Evolutionary conservation across 2,888 invertebrate species (phyloP).

Genomic region (Spodoptera littoralis): DNA sequence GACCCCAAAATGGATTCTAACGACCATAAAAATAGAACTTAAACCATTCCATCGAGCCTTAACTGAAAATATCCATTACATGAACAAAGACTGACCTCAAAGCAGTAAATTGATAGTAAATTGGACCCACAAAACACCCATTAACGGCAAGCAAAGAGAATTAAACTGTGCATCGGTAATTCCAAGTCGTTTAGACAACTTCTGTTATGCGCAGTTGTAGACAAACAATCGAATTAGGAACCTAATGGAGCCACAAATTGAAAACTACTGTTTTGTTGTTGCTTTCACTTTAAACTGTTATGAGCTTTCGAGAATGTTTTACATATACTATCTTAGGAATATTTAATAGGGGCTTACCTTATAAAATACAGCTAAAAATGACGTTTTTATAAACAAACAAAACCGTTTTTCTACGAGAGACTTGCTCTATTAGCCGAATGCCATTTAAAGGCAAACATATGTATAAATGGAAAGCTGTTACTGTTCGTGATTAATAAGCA

Average conservation of each 20-base stretch:
- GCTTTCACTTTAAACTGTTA: conserved; percentile 55
- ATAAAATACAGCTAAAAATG: too few relatives aligned
- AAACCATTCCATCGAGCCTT: not conserved
- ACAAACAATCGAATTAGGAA: conserved; percentile 78
- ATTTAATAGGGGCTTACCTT: too few relatives aligned
- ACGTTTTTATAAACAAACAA: too few relatives aligned
- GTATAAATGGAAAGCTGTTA: too few relatives aligned
- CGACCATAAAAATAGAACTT: not conserved
- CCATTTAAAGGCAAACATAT: too few relatives aligned
- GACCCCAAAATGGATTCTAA: not conserved
- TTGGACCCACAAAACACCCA: conserved; percentile 41
- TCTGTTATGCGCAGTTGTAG: conserved; percentile 67
- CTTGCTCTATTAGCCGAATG: too few relatives aligned
- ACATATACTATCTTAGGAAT: not conserved
- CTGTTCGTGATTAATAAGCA: too few relatives aligned
- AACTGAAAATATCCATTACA: conserved; percentile 29
- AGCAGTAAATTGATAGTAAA: conserved; percentile 44
- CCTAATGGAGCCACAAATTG: conserved; percentile 75
- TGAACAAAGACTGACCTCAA: conserved; percentile 30
- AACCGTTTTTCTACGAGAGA: too few relatives aligned
- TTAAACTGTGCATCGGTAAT: conserved; percentile 50
- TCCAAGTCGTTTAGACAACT: conserved; percentile 67
- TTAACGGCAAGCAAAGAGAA: conserved; percentile 45
- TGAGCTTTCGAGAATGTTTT: conserved; percentile 12
- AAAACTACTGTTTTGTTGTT: conserved; percentile 72